Base-by-base conservation (phyloP, 2,797 vertebrate genomes). In the Octomys mimax region DNA sequence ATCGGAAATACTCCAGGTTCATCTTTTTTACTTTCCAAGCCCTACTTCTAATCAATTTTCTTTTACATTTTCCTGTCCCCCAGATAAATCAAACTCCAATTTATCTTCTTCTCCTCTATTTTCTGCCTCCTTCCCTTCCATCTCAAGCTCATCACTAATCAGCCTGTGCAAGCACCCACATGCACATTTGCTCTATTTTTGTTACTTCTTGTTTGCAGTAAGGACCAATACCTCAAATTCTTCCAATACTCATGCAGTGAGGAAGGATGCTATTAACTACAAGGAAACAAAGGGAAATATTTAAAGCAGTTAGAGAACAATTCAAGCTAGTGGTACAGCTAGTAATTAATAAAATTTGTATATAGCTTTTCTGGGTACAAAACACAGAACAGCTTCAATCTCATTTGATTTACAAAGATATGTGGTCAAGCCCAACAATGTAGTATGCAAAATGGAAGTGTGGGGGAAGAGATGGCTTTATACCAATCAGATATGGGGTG, bases 11-110 rank as follows among this genome's bases (percentile, higher is more conserved):
- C 70, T 77, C 52, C 59, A 77, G 61, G 86, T 85, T 92, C 71
- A 84, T 97, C 70, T 89, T 86, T 42, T 73, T 91, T 90, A 62
- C 31, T 94, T 97, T 89, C 79, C 78, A 62, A 86, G 52, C 39
- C 52, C 61, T 85, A 94, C 86, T 97, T 97, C 92, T 95, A 96
- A 94, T 96, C 96, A 97, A 95, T 97, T 97, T 97, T 93, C 87
- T 94, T 95, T 97, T 70, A 36, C 91, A 95, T 64, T 89, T 95
- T 81, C 82, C 79, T 83, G 61, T 95, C 66, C 73, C 88, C 71
- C 28, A 62, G 91, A 96, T 96, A 97, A 97, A 96, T 92, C 93
- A 96, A 94, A 95, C 62, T 14, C 82, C 96, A 94, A 92, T 95
- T 94, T 95, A 89, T 94, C 92, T 83, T 93, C 91, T 68, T 92